phyloP scores from a whole-genome alignment of 2,797 vertebrate genomes.

The Tolypeutes matacus region DNA sequence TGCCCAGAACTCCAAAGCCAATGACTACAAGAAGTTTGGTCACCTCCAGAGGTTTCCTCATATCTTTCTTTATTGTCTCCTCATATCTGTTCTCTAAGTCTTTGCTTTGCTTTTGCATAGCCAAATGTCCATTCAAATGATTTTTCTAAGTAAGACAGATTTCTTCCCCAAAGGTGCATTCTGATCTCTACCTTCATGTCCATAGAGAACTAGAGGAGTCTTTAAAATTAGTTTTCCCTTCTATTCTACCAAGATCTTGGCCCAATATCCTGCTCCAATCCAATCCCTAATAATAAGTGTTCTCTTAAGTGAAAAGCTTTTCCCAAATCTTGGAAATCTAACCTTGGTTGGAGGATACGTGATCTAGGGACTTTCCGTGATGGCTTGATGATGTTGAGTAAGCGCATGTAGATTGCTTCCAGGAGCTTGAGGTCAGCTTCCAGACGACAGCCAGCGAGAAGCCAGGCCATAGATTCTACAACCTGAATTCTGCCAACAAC shows the following conservation, averaged over 20 bases:
- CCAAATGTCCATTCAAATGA: not conserved
- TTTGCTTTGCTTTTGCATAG: not conserved
- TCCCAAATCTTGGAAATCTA: not conserved
- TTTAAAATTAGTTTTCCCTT: conserved; percentile 5
- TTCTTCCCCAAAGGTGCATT: not conserved
- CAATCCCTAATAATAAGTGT: not conserved
- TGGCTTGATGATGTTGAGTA: not conserved
- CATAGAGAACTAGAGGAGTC: not conserved
- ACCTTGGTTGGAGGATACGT: not conserved
- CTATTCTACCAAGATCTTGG: not conserved
- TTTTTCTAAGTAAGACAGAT: conserved; percentile 29
- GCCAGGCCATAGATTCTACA: not conserved
- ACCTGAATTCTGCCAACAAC: not conserved
- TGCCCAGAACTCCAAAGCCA: not conserved
- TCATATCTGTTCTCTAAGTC: not conserved
- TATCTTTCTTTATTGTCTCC: not conserved
- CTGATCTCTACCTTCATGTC: not conserved
- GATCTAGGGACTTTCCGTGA: not conserved
- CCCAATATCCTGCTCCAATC: not conserved
- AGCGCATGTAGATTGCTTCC: not conserved
- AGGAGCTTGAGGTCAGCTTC: not conserved
- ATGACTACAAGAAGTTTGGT: not conserved
- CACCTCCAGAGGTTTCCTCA: not conserved
- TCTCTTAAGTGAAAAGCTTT: not conserved
- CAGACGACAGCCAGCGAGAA: not conserved